A percentile compares a stretch with the other conserved stretches of the same genome.
Conservation (phyloP, 2,888 invertebrate genomes). For the Mongoloraphidia duomilia region DNA sequence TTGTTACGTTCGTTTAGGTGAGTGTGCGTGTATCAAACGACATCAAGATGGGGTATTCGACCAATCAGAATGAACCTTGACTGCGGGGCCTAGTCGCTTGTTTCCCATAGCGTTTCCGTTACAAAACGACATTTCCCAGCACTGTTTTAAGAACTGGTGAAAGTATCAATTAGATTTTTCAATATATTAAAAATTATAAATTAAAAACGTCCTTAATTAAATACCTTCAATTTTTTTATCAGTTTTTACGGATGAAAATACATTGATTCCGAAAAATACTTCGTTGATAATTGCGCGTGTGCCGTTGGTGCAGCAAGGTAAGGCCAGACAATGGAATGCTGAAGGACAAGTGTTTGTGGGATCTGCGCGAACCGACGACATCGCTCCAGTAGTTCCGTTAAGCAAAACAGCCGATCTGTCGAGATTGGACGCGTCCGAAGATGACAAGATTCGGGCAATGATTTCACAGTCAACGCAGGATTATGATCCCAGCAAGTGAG, state of each 20-base stretch:
- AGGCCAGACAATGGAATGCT: constrained; percentile 38
- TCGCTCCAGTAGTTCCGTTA: constrained; percentile 31
- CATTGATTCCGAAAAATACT: constrained; percentile 92
- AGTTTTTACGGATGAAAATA: constrained; percentile 86
- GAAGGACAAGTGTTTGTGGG: constrained; percentile 27
- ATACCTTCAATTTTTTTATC: constrained; percentile 20
- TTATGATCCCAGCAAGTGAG: constrained; percentile 94
- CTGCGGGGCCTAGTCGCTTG: too few species aligned
- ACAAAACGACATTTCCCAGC: too few species aligned
- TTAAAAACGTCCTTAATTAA: not conserved
- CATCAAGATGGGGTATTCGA: too few species aligned
- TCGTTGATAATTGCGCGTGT: constrained; percentile 89
- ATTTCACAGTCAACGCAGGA: constrained; percentile 94
- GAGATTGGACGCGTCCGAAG: constrained; percentile 85
- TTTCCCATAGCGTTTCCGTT: too few species aligned
- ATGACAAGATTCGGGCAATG: constrained; percentile 96
- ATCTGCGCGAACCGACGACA: constrained; percentile 27
- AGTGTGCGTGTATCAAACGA: too few species aligned
- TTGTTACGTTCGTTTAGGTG: too few species aligned
- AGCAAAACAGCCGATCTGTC: constrained; percentile 69
- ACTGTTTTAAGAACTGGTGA: too few species aligned
- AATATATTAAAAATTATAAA: too few species aligned
- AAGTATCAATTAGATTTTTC: too few species aligned
- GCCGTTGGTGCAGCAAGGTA: constrained; percentile 65
- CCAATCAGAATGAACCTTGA: too few species aligned